These are phyloP conservation scores for Arge pagana DNA, from an alignment of 2,888 invertebrate genomes.

Conservation along the genomic window DNA sequence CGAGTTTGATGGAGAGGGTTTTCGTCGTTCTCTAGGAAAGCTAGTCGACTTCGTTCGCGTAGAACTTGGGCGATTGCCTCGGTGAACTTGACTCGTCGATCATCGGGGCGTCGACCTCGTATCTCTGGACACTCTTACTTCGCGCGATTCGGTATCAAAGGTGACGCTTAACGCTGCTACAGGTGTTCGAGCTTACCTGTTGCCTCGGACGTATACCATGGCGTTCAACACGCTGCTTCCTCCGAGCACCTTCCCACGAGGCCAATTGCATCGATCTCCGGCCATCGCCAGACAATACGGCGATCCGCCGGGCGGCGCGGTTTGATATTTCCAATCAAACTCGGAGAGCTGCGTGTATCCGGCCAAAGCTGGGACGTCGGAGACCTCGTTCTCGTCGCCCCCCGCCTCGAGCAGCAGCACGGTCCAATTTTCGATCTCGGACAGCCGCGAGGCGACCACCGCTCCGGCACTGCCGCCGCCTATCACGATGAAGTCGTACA, in stretches of 20 bases:
- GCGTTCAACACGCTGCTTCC: conserved; percentile 88
- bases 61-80: too few relatives aligned
- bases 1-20: too few relatives aligned
- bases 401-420: conserved; percentile 85
- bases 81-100: too few relatives aligned
- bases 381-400: conserved; percentile 85
- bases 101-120: too few relatives aligned
- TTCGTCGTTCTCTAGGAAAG: too few relatives aligned
- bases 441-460: conserved; percentile 82
- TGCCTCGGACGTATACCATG: conserved; percentile 91
- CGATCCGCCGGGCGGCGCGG: conserved; percentile 73
- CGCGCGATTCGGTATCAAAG: too few relatives aligned
- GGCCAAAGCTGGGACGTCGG: conserved; percentile 83
- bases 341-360: conserved; percentile 85
- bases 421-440: conserved; percentile 81
- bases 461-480: conserved; percentile 91
- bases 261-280: conserved; percentile 88
- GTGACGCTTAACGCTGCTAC: too few relatives aligned
- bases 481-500: conserved; percentile 86
- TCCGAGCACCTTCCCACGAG: conserved; percentile 88
- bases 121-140: too few relatives aligned
- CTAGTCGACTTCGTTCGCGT: too few relatives aligned
- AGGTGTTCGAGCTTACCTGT: conserved; percentile 64
- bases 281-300: conserved; percentile 88
- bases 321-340: conserved; percentile 92